Base-by-base conservation (phyloP, 2,888 invertebrate genomes). In the Liposcelis brunnea region DNA sequence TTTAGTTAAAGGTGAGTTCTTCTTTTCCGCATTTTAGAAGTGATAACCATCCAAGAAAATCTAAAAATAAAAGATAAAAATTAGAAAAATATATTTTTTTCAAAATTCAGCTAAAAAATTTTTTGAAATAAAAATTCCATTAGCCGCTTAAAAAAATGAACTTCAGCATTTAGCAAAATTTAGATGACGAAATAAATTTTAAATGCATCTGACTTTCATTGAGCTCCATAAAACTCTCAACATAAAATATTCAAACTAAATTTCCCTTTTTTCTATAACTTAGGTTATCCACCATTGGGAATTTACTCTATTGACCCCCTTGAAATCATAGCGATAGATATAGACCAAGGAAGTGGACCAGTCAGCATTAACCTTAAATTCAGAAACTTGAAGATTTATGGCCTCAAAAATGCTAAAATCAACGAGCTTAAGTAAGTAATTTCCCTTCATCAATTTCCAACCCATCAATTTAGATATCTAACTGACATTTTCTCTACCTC, bases 311-410 rank as follows among this genome's bases (percentile, higher is more conserved):
- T 44, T 36, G 47, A 49, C 32, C 49, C 49, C n/a, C 36, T 49
- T 33, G 10, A 2, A 5, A 18, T 49, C 14, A 38, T 40, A 1
- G 33, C 31, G 16, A 26, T 49, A 12, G 11, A 18, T 2, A 47
- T 49, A 6, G 38, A 43, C 14, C 38, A 49, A 15, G 49, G 49
- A 10, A 15, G 33, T 2, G 47, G 49, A 16, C 49, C 49, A 4
- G 47, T 49, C 6, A 40, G 32, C 37, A 42, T 49, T n/a, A 47
- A 45, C 2, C 47, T 47, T 8, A 44, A 47, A 8, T 37, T 49
- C 19, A 42, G 19, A 31, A 44, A 49, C 18, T 31, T 40, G 11
- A 43, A 40, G 11, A 26, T 38, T 12, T 19, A 40, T n/a, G 40
- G 40, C 10, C 12, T 40, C 4, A 43, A 16, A 31, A 31, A 18